Evolutionary conservation across 2,113 vertebrate genomes (phyloP).

Genomic region (Takifugu flavidus): DNA sequence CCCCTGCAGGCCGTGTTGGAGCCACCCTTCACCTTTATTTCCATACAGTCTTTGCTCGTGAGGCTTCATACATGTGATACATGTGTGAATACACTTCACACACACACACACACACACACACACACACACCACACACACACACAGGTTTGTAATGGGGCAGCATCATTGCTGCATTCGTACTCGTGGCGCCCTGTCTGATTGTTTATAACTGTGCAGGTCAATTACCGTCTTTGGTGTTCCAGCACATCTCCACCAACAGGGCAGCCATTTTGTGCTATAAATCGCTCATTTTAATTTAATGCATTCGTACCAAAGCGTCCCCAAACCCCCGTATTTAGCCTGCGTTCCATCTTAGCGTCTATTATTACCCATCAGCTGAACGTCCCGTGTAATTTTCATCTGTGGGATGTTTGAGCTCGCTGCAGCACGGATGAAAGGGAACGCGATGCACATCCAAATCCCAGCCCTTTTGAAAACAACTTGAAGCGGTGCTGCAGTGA

Average conservation of each 20-base stretch:
- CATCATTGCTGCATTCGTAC: too few relatives aligned
- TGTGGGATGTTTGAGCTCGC: slow-evolving; percentile 32
- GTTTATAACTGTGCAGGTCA: too few relatives aligned
- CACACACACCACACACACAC: too few relatives aligned
- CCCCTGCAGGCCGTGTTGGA: too few relatives aligned
- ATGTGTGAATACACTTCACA: too few relatives aligned
- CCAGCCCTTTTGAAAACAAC: slow-evolving; percentile 25
- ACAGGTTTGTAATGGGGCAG: too few relatives aligned
- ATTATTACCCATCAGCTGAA: slow-evolving; percentile 32
- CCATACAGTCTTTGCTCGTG: too few relatives aligned
- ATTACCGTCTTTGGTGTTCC: neutral
- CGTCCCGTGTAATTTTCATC: slow-evolving; percentile 39
- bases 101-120: too few relatives aligned
- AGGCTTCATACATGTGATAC: too few relatives aligned
- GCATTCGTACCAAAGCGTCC: neutral
- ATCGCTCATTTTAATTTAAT: slow-evolving; percentile 2
- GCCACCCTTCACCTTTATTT: too few relatives aligned
- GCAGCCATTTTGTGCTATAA: slow-evolving; percentile 25
- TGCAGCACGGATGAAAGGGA: slow-evolving; percentile 21
- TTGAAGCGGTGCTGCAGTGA: slow-evolving; percentile 30
- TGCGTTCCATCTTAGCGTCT: slow-evolving; percentile 10
- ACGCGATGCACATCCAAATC: slow-evolving; percentile 39
- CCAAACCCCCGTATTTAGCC: slow-evolving; percentile 4
- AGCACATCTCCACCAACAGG: neutral
- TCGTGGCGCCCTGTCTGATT: too few relatives aligned